Evolutionary conservation across 1,140 invertebrate species (phyloP).

Genomic region (Orius insidiosus): DNA sequence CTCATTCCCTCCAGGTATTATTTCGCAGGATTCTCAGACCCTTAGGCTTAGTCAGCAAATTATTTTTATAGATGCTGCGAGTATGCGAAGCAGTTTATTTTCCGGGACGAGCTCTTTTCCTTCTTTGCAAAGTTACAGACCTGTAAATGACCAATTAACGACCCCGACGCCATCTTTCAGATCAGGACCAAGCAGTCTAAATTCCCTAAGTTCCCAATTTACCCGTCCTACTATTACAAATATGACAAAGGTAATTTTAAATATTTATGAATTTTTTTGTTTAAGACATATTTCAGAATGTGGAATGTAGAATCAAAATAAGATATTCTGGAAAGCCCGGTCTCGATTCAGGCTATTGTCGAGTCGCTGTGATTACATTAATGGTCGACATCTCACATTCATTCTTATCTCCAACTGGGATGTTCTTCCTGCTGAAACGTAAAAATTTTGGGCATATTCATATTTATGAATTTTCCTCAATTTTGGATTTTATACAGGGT

Average conservation of each 20-base stretch:
- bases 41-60: no score
- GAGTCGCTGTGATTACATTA: constrained; percentile 61
- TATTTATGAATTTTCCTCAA: no score
- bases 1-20: constrained; percentile 17
- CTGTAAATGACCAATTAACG: constrained; percentile 2
- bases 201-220: constrained; percentile 21
- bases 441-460: no score
- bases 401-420: constrained; percentile 87
- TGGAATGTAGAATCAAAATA: constrained; percentile 37
- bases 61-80: constrained; percentile 27
- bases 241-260: no score
- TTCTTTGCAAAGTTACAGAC: constrained; percentile 26
- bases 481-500: no score
- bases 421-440: constrained; percentile 81
- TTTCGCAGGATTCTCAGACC: no score
- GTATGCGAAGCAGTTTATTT: constrained; percentile 23
- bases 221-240: constrained; percentile 20
- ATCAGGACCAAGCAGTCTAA: constrained; percentile 21
- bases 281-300: no score
- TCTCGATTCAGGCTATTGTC: constrained; percentile 58
- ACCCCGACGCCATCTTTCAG: constrained; percentile 15
- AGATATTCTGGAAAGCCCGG: constrained; percentile 74
- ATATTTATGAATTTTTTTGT: no score
- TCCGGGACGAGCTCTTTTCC: constrained; percentile 30
- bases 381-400: constrained; percentile 74